phyloP scores from a whole-genome alignment of 2,113 vertebrate genomes.

The Paedocypris sp. region DNA sequence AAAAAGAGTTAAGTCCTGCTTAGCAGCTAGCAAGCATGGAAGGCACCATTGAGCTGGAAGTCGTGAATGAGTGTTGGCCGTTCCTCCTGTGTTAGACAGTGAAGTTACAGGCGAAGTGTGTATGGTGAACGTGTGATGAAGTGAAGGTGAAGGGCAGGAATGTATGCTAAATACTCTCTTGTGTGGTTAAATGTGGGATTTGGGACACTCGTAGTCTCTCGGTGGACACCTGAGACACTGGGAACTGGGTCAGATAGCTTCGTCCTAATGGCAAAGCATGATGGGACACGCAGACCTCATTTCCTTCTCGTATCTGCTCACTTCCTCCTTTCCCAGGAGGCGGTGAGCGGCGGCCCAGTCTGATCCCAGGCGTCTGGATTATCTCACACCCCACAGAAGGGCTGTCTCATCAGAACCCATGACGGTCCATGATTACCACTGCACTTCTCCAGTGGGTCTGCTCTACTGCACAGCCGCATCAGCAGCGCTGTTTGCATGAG shows the following conservation, averaged over 20 bases:
- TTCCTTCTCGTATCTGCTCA: conserved; percentile 9
- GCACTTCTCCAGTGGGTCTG: not conserved
- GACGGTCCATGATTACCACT: not conserved
- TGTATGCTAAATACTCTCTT: conserved; percentile 1
- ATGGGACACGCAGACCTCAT: conserved; percentile 20
- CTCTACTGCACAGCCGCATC: not conserved
- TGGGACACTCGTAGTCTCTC: conserved; percentile 10
- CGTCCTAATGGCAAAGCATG: conserved; percentile 13
- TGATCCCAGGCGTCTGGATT: not conserved
- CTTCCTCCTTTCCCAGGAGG: not conserved
- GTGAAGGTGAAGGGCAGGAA: conserved; percentile 13
- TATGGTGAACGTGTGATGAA: not conserved
- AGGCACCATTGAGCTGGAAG: not conserved
- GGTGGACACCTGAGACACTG: conserved; percentile 1
- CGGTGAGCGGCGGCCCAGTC: not conserved
- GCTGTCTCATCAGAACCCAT: not conserved
- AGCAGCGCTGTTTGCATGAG: not conserved
- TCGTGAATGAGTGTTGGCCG: not conserved
- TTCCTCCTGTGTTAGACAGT: not conserved
- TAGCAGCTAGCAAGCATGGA: not conserved
- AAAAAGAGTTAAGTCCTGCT: conserved; percentile 5
- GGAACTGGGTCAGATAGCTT: conserved; percentile 20
- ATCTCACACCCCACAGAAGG: conserved; percentile 3
- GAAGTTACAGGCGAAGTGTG: not conserved
- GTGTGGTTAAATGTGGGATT: conserved; percentile 26